Base-by-base conservation (phyloP, 2,113 vertebrate species). In the Brachionichthys hirsutus region DNA sequence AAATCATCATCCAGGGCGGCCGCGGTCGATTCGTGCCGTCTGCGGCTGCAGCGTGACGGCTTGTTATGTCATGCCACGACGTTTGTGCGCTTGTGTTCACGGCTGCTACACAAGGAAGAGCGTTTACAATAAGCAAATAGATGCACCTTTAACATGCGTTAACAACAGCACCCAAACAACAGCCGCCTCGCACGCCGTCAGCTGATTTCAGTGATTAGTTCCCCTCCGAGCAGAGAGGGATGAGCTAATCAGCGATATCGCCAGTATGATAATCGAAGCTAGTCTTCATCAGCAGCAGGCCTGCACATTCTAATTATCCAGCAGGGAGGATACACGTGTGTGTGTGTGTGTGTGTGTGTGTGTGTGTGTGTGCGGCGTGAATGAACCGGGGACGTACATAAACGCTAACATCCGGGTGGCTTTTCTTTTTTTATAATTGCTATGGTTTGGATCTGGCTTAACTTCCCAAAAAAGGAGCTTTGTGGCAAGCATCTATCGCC, bases 1-100 rank as follows among this genome's bases (percentile, higher is more conserved):
- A 88, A 79, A 84, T 89, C 83, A 85, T 85, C 85, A 86, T 84
- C 73, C 69, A 75, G 80, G 63, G 73, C 56, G 67, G 74, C 70
- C 67, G 68, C 62, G 75, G 65, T 83, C 75, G 61, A 62, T 80
- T 74, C 68, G 57, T 54, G 62, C 68, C 81, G 82, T 80, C 73
- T 72, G 36, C 69, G 72, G 62, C 73, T 62, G 61, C 82, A 75
- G 45, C 63, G 59, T 36, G 70, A 64, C 67, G 75, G 69, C 45
- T 84, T 73, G 71, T 68, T 73, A 55, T 78, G 62, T 76, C 71
- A 74, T 54, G 36, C 47, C 51, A 54, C 43, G 50, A 59, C 59
- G 71, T 69, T 46, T 59, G 59, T 73, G 70, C 56, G 30, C 73
- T 51, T 57, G 55, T 51, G 5, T 12, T 47, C 46, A 17, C 9